Evolutionary conservation across 2,888 invertebrate genomes (phyloP).

Genomic region (Meghimatium bilineatum): DNA sequence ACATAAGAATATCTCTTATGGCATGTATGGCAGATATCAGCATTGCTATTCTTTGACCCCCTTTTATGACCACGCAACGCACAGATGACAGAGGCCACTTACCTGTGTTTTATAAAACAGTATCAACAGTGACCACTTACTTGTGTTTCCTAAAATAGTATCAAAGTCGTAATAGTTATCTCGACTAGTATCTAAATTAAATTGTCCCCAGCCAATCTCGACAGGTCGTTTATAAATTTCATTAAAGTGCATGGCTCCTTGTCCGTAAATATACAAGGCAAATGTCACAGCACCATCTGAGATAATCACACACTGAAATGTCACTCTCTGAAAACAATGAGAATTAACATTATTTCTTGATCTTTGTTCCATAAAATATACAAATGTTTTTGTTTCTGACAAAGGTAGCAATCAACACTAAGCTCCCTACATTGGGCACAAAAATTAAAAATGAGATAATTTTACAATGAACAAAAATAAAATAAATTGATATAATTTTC

Average conservation of each 20-base stretch:
- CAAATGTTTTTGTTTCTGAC: too few relatives aligned
- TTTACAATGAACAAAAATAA: too few relatives aligned
- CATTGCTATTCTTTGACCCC: too few relatives aligned
- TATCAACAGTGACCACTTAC: slow-evolving; percentile 3
- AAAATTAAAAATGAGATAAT: too few relatives aligned
- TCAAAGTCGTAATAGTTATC: slow-evolving; percentile 40
- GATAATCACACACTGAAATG: slow-evolving; percentile 45
- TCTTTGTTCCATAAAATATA: too few relatives aligned
- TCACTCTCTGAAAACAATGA: slow-evolving; percentile 38
- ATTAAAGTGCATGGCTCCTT: slow-evolving; percentile 48
- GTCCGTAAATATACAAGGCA: slow-evolving; percentile 34
- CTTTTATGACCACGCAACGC: too few relatives aligned
- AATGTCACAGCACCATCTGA: slow-evolving; percentile 40
- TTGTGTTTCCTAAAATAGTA: slow-evolving; percentile 39
- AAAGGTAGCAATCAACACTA: too few relatives aligned
- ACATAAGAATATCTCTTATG: too few relatives aligned
- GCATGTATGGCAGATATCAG: too few relatives aligned
- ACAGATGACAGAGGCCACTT: not conserved
- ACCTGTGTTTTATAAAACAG: not conserved
- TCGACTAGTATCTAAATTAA: slow-evolving; percentile 22
- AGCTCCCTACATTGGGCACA: too few relatives aligned
- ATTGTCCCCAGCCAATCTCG: slow-evolving; percentile 31
- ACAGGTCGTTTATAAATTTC: slow-evolving; percentile 8
- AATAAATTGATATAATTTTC: too few relatives aligned
- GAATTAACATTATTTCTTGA: not conserved